phyloP scores from a whole-genome alignment of 2,113 vertebrate genomes.

The Acinonyx jubatus region DNA sequence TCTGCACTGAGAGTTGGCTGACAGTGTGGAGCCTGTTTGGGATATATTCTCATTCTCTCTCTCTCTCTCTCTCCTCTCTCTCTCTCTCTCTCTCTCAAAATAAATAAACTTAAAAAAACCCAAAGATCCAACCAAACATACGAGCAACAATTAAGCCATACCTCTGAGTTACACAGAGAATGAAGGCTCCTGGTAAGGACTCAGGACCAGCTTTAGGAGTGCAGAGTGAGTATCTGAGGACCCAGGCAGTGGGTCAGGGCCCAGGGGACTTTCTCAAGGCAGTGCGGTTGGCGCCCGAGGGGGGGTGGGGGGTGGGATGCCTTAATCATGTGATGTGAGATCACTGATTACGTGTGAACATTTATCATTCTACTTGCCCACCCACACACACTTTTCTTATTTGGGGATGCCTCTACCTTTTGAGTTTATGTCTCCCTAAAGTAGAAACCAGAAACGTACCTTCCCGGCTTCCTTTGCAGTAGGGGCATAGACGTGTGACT shows the following conservation, averaged over 20 bases:
- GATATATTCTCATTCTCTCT: too few species aligned
- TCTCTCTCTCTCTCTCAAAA: too few species aligned
- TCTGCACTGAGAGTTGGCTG: too few species aligned
- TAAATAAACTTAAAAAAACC: too few species aligned
- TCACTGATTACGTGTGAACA: background rate
- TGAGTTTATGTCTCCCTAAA: background rate
- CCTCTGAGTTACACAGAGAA: background rate
- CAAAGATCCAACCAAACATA: background rate
- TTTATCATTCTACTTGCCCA: background rate
- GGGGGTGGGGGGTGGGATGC: rapidly evolving
- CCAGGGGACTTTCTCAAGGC: background rate
- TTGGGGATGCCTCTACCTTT: background rate
- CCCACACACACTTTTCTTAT: background rate
- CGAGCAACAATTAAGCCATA: background rate
- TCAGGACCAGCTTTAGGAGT: too few species aligned
- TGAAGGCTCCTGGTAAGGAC: background rate
- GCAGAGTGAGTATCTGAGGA: background rate
- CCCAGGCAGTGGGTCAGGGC: background rate
- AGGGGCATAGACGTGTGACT: background rate
- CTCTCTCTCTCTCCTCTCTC: too few species aligned
- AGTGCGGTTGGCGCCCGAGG: background rate
- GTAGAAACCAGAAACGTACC: background rate
- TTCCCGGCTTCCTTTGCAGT: background rate
- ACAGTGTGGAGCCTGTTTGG: too few species aligned
- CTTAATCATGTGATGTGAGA: background rate